Evolutionary conservation across 1,140 invertebrate genomes (phyloP), one percentile per base, ranked within the genome.

Genomic region (Lasaia peninsularis): DNA sequence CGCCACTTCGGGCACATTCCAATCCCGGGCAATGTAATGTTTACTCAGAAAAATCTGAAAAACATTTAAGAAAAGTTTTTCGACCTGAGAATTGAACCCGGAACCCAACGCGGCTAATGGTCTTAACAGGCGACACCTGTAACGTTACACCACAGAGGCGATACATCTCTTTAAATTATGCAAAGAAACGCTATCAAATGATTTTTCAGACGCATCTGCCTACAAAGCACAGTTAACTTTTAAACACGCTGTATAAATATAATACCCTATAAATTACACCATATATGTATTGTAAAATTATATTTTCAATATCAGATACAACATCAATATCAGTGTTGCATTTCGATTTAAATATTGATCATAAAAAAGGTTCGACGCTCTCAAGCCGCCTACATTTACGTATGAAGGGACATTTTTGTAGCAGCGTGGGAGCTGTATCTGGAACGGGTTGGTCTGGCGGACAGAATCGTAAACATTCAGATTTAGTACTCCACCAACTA

Each of bases 341-440:
- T 18, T 18, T 12, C 1, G 18, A 18, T 44, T 44, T 18, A 20
- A 11, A 44, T 20, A 44, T 44, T 44, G 16, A 44, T 44, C 16
- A 44, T 44, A 44, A 52, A 54, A 35, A 56, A 61, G 52, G 60
- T 67, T 70, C 62, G 68, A 63, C 63, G 69, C 61, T 67, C 64
- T 44, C 50, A 35, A 53, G 44, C 37, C 67, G 62, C 65, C 63
- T 65, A 69, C 67, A 44, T 44, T 18, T 44, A 56, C 61, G 61
- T 70, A 63, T 63, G 67, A 75, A 78, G 74, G 75, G 78, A 78
- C 74, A 73, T 64, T 63, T 66, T 62, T 56, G 31, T 48, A 55
- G 60, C 60, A 71, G 77, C 79, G 83, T 82, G 83, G 79, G 83
- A 82, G 68, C 63, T 63, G 73, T 71, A 82, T 78, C 75, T 78